Evolutionary conservation across 30 jellyfish, hydroid and myxozoan genomes (phyloP).

Genomic region (Nemopilema nomurai): DNA sequence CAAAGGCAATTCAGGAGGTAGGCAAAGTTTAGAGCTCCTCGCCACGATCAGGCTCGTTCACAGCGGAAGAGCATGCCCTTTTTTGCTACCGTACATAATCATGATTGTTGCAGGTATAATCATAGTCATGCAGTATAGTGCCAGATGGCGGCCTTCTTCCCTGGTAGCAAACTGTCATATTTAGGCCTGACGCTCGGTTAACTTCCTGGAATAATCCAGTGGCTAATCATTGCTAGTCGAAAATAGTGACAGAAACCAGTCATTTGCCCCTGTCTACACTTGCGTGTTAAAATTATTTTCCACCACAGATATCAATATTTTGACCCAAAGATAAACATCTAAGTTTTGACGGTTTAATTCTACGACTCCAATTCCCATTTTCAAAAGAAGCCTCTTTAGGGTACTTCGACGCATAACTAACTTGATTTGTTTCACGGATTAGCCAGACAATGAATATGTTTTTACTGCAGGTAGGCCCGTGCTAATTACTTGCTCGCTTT

Average conservation of each 20-base stretch:
- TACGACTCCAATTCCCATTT: neutral
- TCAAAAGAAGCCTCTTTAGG: neutral
- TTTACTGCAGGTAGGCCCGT: neutral
- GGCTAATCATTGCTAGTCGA: neutral
- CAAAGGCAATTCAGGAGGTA: constrained; percentile 53
- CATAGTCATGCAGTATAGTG: neutral
- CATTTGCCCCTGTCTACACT: neutral
- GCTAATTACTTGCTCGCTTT: neutral
- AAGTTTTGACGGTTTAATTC: neutral
- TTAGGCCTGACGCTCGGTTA: neutral
- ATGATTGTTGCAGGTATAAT: neutral
- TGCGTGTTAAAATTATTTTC: neutral
- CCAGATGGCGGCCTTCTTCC: neutral
- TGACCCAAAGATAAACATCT: neutral
- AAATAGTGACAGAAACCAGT: neutral
- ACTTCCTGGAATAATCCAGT: neutral
- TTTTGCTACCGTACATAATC: neutral
- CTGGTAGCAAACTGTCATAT: neutral
- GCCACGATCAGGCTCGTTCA: constrained; percentile 46
- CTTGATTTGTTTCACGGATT: neutral
- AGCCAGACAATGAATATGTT: neutral
- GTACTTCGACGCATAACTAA: neutral
- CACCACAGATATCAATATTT: neutral
- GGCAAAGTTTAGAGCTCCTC: constrained; percentile 55
- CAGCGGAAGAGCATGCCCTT: constrained; percentile 33